phyloP scores from a whole-genome alignment of 2,113 vertebrate species.

The Alethe castanea region DNA sequence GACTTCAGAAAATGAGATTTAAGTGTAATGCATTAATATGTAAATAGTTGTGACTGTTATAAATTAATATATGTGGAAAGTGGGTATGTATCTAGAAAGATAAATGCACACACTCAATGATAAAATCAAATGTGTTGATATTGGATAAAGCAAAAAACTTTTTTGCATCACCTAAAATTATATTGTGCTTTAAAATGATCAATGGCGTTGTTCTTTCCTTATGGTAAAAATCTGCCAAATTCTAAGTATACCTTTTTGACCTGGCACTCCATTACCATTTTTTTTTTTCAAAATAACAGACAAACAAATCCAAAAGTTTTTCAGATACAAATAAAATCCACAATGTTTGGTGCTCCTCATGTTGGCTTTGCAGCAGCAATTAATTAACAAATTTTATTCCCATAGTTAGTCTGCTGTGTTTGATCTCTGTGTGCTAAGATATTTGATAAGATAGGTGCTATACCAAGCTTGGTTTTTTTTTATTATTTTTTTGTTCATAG shows the following conservation, averaged over 20 bases:
- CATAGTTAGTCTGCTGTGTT: conserved; percentile 10
- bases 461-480: background rate
- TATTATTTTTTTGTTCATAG: background rate
- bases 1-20: background rate
- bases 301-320: conserved; percentile 7
- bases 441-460: conserved; percentile 32
- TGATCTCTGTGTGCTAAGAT: conserved; percentile 30
- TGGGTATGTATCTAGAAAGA: background rate
- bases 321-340: conserved; percentile 12
- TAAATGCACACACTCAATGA: background rate
- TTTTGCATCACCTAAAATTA: background rate
- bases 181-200: background rate
- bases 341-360: background rate
- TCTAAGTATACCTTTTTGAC: background rate
- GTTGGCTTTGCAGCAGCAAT: conserved; percentile 11
- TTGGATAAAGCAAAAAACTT: background rate
- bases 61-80: background rate
- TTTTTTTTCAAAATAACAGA: background rate
- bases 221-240: background rate
- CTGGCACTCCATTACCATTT: background rate
- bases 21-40: background rate
- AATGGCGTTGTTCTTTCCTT: background rate
- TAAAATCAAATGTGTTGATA: background rate
- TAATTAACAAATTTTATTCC: conserved; percentile 35
- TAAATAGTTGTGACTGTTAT: background rate